Base-by-base conservation (phyloP, 2,888 invertebrate genomes). In the Tetropium fuscum region DNA sequence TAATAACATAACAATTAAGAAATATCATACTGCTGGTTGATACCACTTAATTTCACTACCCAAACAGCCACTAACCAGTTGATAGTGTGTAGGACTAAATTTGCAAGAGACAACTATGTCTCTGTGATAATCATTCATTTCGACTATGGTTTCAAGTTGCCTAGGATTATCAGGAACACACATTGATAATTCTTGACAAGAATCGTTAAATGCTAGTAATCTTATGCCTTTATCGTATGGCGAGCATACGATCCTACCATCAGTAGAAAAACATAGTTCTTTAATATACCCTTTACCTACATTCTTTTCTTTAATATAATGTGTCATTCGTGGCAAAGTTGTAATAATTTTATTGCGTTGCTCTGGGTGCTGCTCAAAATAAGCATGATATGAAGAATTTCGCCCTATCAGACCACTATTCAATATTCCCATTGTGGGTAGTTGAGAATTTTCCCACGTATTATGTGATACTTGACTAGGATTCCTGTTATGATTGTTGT, bases 261-360 rank as follows among this genome's bases (percentile, higher is more conserved):
- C 96, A 1, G 92, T 85, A 1, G 95, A 95, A 80, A 94, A 97
- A 73, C 94, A 93, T 40, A 95, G 83, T 77, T 97, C 97, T 82
- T 97, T 97, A 54, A 97, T 97, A 72, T 93, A 95, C 0, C 95
- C 96, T 66, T 91, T 91, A 1, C 94, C 96, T 8, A 92, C 91
- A 76, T 94, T 95, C 0, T 93, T 91, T 78, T 97, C 97, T 74
- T 93, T 89, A 5, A 90, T 86, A 74, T 88, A 96, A 81, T 93
- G 94, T 3, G 94, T 89, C 45, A 97, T 86, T 38, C 96, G 86
- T 8, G 90, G 88, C 13, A 87, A 83, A 80, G 95, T 95, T 70
- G 88, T 86, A 41, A 88, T 83, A 56, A 91, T 88, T 71, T 83
- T 84, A 60, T 78, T 74, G 22, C 71, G 70, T 49, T 81, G 78